Evolutionary conservation across 2,113 vertebrate species (phyloP).

Genomic region (Leptodactylus fuscus): DNA sequence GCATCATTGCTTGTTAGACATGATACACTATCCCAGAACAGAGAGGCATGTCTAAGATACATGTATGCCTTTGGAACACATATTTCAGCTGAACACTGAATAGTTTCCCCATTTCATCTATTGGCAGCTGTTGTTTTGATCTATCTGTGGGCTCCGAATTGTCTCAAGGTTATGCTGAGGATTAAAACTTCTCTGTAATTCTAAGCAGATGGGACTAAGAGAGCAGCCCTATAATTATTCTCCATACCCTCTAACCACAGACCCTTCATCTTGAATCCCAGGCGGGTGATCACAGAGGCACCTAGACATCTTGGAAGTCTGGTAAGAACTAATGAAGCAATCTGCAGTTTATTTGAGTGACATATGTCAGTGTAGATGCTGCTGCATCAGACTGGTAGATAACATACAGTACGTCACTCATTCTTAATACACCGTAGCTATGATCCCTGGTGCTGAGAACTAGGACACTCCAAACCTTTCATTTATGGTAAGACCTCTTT

Average conservation of each 20-base stretch:
- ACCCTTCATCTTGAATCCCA: slow-evolving; percentile 70
- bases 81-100: slow-evolving; percentile 61
- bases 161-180: slow-evolving; percentile 80
- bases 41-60: neutral
- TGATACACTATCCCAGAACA: neutral
- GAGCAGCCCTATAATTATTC: slow-evolving; percentile 82
- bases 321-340: slow-evolving; percentile 57
- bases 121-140: slow-evolving; percentile 80
- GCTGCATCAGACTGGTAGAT: neutral
- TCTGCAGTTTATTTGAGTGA: slow-evolving; percentile 34
- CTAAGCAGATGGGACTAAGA: slow-evolving; percentile 81
- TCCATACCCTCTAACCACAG: slow-evolving; percentile 75
- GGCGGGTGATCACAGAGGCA: slow-evolving; percentile 70
- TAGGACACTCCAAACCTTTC: neutral
- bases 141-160: slow-evolving; percentile 77
- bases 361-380: slow-evolving; percentile 13
- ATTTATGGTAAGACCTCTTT: too few species aligned
- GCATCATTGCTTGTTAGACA: neutral
- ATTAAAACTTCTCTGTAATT: slow-evolving; percentile 84
- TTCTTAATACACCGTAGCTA: neutral
- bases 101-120: slow-evolving; percentile 69
- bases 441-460: too few species aligned
- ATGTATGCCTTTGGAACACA: slow-evolving; percentile 14
- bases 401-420: neutral
- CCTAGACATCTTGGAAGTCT: slow-evolving; percentile 70